phyloP scores from a whole-genome alignment of 2,888 invertebrate genomes.

The Chloroclystis v-ata region DNA sequence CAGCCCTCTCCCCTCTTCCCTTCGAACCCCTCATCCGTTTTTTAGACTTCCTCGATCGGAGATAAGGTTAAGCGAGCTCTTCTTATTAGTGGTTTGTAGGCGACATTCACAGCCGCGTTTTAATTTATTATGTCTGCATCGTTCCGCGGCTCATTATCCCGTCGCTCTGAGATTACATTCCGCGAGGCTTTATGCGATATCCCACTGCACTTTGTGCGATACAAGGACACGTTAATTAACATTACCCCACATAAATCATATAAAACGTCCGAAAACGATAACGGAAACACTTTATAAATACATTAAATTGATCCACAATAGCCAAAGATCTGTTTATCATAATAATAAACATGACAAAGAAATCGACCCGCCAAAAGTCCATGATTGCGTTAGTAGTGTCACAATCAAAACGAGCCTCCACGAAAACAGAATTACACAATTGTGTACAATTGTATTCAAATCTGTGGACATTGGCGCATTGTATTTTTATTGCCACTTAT shows the following conservation, averaged over 20 bases:
- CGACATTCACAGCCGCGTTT: conserved; percentile 57
- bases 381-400: conserved; percentile 69
- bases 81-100: conserved; percentile 71
- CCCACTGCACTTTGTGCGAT: neutral
- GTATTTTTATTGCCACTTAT: conserved; percentile 76
- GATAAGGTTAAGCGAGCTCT: conserved; percentile 75
- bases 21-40: conserved; percentile 59
- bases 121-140: conserved; percentile 55
- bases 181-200: conserved; percentile 5
- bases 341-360: conserved; percentile 66
- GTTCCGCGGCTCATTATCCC: conserved; percentile 24
- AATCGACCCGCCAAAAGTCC: conserved; percentile 63
- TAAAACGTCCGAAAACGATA: conserved; percentile 40
- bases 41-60: conserved; percentile 75
- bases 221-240: conserved; percentile 34
- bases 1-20: conserved; percentile 47
- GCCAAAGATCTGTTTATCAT: conserved; percentile 64
- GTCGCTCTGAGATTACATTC: conserved; percentile 17
- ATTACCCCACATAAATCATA: conserved; percentile 28
- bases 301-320: conserved; percentile 62
- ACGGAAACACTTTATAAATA: conserved; percentile 58
- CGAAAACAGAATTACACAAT: conserved; percentile 76
- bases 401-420: conserved; percentile 74
- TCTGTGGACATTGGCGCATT: conserved; percentile 75
- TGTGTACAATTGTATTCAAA: conserved; percentile 78